Evolutionary conservation across 2,888 invertebrate species (phyloP).

Genomic region (Apotomis capreana): DNA sequence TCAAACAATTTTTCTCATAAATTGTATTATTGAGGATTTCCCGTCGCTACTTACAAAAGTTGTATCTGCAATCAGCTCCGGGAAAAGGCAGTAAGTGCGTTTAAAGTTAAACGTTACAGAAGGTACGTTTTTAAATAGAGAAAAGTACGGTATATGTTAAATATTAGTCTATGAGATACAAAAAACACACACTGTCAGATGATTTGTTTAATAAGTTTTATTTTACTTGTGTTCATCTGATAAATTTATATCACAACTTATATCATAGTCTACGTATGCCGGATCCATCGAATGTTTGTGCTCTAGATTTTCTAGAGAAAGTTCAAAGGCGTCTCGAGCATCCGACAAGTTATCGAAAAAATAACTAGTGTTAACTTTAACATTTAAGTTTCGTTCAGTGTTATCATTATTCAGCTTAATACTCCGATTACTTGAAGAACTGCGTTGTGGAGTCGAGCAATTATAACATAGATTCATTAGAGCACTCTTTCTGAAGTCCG

Average conservation of each 20-base stretch:
- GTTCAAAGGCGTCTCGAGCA: conserved; percentile 85
- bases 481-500: conserved; percentile 52
- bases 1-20: too few relatives aligned
- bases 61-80: too few relatives aligned
- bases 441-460: conserved; percentile 72
- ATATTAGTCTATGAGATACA: too few relatives aligned
- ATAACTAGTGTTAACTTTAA: conserved; percentile 73
- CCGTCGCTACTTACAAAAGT: too few relatives aligned
- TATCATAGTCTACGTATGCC: neutral
- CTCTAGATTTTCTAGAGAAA: conserved; percentile 70
- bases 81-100: too few relatives aligned
- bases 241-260: neutral
- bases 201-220: neutral
- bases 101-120: too few relatives aligned
- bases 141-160: too few relatives aligned
- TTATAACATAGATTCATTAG: conserved; percentile 59
- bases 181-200: too few relatives aligned
- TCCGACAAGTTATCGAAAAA: conserved; percentile 80
- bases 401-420: conserved; percentile 50
- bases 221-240: neutral
- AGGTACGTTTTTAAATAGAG: too few relatives aligned
- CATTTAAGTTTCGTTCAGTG: conserved; percentile 52
- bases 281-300: conserved; percentile 62
- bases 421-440: conserved; percentile 56
- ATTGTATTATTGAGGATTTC: too few relatives aligned